A percentile compares a stretch with the other conserved stretches of the same genome.
Evolutionary conservation across 2,113 vertebrate species (phyloP).

Genomic region (Lamprotornis superbus): DNA sequence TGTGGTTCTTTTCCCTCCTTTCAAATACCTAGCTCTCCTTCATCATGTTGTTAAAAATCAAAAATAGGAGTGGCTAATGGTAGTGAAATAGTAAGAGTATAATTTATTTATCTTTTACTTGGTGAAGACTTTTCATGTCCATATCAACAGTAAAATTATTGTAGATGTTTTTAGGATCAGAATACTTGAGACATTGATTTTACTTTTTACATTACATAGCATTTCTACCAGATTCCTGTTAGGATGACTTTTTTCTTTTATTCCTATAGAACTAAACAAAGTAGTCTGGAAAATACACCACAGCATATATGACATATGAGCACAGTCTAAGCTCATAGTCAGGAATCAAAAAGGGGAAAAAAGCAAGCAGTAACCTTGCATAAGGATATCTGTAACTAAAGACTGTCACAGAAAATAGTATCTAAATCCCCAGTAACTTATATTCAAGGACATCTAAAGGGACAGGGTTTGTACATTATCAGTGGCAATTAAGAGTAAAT

Average conservation of each 20-base stretch:
- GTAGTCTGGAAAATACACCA: neutral
- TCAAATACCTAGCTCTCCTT: neutral
- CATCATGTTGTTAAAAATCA: neutral
- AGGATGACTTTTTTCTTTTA: neutral
- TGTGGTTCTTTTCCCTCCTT: neutral
- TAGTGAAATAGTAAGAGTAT: neutral
- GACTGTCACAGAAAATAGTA: neutral
- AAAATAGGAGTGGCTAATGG: neutral
- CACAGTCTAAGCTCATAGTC: neutral
- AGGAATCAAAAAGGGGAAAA: neutral
- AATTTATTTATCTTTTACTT: neutral
- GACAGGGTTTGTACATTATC: neutral
- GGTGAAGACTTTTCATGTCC: neutral
- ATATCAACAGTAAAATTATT: neutral
- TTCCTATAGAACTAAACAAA: neutral
- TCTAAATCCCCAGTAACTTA: neutral
- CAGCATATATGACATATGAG: neutral
- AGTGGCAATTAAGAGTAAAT: conserved; percentile 2
- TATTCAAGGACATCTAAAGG: neutral
- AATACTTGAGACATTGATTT: neutral
- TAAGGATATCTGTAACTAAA: neutral
- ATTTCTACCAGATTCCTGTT: neutral
- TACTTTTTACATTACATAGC: neutral
- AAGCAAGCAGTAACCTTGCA: neutral
- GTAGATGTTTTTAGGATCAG: neutral